These are phyloP conservation scores for Pharmacophagus antenor DNA, from an alignment of 2,888 invertebrate species.

Conservation along the genomic window DNA sequence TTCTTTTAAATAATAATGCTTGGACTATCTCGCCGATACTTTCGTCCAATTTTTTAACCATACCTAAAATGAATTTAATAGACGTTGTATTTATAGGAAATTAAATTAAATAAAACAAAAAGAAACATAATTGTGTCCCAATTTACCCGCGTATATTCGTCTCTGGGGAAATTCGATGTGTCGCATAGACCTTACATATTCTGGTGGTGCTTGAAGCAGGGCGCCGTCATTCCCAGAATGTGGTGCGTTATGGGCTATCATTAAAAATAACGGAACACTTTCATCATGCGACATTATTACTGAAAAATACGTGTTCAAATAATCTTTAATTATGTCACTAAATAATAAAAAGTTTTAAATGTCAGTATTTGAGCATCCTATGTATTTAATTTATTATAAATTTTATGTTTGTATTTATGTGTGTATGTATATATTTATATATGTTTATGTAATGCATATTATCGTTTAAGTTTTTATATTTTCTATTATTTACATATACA, in stretches of 20 bases:
- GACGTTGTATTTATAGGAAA: neutral
- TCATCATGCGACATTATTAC: conserved; percentile 82
- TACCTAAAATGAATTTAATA: conserved; percentile 79
- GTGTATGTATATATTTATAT: too few species aligned
- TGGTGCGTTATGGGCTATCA: conserved; percentile 89
- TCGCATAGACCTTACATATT: conserved; percentile 84
- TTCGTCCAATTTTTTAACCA: conserved; percentile 91
- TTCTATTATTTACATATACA: too few species aligned
- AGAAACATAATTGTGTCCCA: neutral
- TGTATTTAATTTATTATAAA: too few species aligned
- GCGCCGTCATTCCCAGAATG: conserved; percentile 88
- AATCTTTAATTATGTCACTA: too few species aligned
- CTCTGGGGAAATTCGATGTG: conserved; percentile 85
- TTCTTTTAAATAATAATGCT: conserved; percentile 83
- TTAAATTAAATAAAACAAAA: neutral
- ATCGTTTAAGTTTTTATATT: too few species aligned
- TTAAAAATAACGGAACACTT: conserved; percentile 86
- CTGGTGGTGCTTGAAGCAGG: conserved; percentile 86
- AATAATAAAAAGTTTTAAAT: too few species aligned
- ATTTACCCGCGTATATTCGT: conserved; percentile 86
- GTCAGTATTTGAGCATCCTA: too few species aligned
- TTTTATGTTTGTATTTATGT: too few species aligned
- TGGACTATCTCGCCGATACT: conserved; percentile 89
- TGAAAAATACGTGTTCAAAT: too few species aligned
- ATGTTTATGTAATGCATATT: too few species aligned